Evolutionary conservation across 1,140 invertebrate genomes (phyloP), one percentile per base, ranked within the genome.

Genomic region (Eumeta japonica): DNA sequence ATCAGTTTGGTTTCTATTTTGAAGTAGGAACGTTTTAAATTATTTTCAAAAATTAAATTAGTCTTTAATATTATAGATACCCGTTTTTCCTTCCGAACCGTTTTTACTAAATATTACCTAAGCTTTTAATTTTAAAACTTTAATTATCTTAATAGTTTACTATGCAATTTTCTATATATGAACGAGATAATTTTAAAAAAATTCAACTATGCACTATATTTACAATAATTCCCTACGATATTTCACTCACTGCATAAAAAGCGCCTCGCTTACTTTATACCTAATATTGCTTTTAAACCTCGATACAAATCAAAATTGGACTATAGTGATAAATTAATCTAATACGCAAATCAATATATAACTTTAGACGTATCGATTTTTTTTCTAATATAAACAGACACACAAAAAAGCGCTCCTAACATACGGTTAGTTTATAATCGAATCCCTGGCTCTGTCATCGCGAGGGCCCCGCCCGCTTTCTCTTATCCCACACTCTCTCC

Each of bases 221-320:
- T n/a, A n/a, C n/a, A n/a, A n/a, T n/a, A n/a, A n/a, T n/a, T n/a
- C n/a, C n/a, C n/a, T n/a, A n/a, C n/a, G n/a, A n/a, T n/a, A n/a
- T 29, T 7, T 11, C 13, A 29, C 13, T 29, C 13, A 29, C 28
- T n/a, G 3, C 10, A 14, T 12, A 38, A 41, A 40, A 46, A 45
- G 45, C 41, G 46, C 44, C 34, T 35, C 16, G 16, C 31, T 35
- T 39, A 45, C 39, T 41, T 16, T 45, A 55, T 59, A 65, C 28
- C 58, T 67, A 67, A 49, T 67, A 72, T 68, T 68, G 67, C 64
- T 65, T 62, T 39, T 41, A 41, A 46, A 50, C 18, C 16, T 33
- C 34, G 31, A 53, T 28, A 28, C 37, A 43, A 48, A 43, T 10
- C 12, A 46, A 48, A 55, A 47, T 43, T 39, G 28, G 41, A 44